These are phyloP conservation scores for Pachypsylla venusta DNA, from an alignment of 1,140 invertebrate genomes.

Conservation along the genomic window DNA sequence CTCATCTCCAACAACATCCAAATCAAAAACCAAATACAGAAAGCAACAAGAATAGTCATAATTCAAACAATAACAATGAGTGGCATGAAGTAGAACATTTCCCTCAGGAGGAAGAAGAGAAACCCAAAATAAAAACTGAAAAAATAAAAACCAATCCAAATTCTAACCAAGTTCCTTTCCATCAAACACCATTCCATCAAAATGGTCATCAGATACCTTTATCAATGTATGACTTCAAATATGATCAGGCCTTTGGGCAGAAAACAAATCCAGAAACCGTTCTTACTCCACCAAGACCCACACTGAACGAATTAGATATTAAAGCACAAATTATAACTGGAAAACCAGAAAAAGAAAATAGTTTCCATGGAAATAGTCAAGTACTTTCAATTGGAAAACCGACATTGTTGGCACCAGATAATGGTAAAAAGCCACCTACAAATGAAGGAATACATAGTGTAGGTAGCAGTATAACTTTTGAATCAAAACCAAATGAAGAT, in stretches of 20 bases:
- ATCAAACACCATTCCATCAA: no score
- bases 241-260: no score
- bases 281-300: background rate
- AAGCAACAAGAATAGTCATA: no score
- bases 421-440: background rate
- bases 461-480: background rate
- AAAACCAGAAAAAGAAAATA: constrained; percentile 3
- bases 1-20: constrained; percentile 1
- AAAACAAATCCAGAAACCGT: background rate
- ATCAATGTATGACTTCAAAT: constrained; percentile 7
- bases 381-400: constrained; percentile 20
- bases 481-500: background rate
- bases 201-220: background rate
- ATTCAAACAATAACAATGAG: no score
- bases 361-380: background rate
- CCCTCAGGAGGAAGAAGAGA: background rate
- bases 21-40: background rate
- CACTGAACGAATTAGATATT: background rate
- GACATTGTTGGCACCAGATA: constrained; percentile 20
- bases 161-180: background rate
- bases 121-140: background rate
- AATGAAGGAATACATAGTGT: background rate
- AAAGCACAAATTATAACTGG: constrained; percentile 1
- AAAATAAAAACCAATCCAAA: background rate
- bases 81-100: constrained; percentile 1